Base-by-base conservation (phyloP, 1,140 invertebrate genomes). In the Sarcophaga peregrina region DNA sequence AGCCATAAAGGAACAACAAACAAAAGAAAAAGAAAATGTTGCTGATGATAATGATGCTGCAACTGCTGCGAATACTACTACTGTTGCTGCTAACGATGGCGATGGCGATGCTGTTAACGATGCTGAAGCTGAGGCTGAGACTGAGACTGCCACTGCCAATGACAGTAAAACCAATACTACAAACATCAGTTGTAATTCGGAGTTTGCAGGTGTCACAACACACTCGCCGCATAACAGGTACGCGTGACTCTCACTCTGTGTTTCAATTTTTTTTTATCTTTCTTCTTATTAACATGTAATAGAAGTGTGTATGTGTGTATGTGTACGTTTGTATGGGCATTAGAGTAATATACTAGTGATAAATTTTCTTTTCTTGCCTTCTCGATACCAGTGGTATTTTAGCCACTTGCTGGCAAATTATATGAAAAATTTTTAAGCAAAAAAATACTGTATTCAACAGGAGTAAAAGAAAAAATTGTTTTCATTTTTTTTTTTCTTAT, bases 121-220 rank as follows among this genome's bases (percentile, higher is more conserved):
- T 78, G 47, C 8, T 52, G 75, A 8, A 72, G 11, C 82, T 62
- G 25, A 75, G 25, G 50, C 74, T 17, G 25, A 11, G 6, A 52
- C 6, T 20, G 20, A 11, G 47, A 75, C 80, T 5, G 13, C 48
- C 5, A 81, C 83, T 15, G 80, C 83, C 48, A 52, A 58, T 45
- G 50, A 80, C 45, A 74, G 58, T 46, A 48, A 45, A 25, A 58
- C 82, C 82, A 68, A 68, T 78, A 76, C 52, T 62, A 83, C 50
- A 68, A 84, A 50, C 76, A 82, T 87, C 85, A 88, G 87, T 88
- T 86, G 88, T 87, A 88, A 86, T 84, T 88, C 88, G 87, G 86
- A 86, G 86, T 86, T 87, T 86, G 87, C 88, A 87, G 86, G 89
- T 84, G 85, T 85, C 86, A 85, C 85, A 87, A 84, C 87, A 80